Evolutionary conservation across 2,888 invertebrate genomes (phyloP), one percentile per base, ranked within the genome.

Genomic region (Drosophila sordidula): DNA sequence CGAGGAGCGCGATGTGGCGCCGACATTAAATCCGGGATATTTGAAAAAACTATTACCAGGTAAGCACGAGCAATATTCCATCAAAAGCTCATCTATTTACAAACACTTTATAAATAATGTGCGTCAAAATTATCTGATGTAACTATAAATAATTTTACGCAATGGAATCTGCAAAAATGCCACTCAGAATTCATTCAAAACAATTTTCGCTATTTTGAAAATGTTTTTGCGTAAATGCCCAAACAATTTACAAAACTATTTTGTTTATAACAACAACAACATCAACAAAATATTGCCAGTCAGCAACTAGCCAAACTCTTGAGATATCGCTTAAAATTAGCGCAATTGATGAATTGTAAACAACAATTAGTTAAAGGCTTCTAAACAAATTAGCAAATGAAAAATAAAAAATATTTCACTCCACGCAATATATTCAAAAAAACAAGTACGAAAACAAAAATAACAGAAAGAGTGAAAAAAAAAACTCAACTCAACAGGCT

Each of bases 1-100:
- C 57, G 93, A 94, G 29, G 92, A 94, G 39, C 93, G 96, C 45
- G 93, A 95, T 73, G 96, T 97, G 1, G 95, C 96, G 9, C 96
- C 97, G 4, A 94, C 95, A 74, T 93, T 97, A 41, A 95, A 96
- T 88, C 97, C 97, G 0, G 97, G 97, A 51, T 97, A 96, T 92
- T 93, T 97, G 58, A 93, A 94, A 78, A 93, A 94, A 36, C 90
- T 96, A 61, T 91, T 97, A 45, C 96, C 97, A 2, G 90, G 92
- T 92, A 78, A 75, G 89, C 65, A 45, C 14, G 2, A n/a, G 4
- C 34, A 34, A 5, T 34, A 25, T 9, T 25, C 3, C 0, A 22
- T 12, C 9, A 11, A 47, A 50, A 16, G 16, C 8, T 6, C 4
- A 26, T 26, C 12, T 42, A 47, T 42, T 18, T 26, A 47, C 41